A percentile compares a stretch with the other conserved stretches of the same genome.
These are phyloP conservation scores for Encarsia formosa DNA, from an alignment of 2,888 invertebrate species.

Conservation along the genomic window DNA sequence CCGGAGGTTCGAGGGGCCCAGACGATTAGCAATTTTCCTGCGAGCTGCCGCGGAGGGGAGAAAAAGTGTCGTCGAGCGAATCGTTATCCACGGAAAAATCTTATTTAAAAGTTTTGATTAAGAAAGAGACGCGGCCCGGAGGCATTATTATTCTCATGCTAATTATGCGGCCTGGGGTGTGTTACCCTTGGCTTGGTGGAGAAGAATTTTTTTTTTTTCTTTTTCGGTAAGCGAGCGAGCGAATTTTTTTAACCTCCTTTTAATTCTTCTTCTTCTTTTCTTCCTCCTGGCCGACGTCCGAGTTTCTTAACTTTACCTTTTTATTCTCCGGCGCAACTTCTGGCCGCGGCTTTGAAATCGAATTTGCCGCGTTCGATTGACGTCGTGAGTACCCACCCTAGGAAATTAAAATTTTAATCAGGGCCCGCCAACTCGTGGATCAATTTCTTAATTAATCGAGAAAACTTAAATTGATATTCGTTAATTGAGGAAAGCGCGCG, in stretches of 20 bases:
- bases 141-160: slow-evolving; percentile 52
- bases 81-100: slow-evolving; percentile 40
- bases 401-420: slow-evolving; percentile 28
- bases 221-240: background rate
- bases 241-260: background rate
- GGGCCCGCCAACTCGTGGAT: slow-evolving; percentile 12
- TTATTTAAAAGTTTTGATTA: slow-evolving; percentile 52
- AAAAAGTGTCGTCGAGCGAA: slow-evolving; percentile 12
- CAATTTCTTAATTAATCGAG: slow-evolving; percentile 30
- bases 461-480: slow-evolving; percentile 28
- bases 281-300: background rate
- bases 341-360: slow-evolving; percentile 12
- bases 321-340: background rate
- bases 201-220: slow-evolving; percentile 27
- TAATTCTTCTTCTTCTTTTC: slow-evolving; percentile 3
- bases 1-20: slow-evolving; percentile 1
- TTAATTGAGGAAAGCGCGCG: slow-evolving; percentile 18
- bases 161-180: slow-evolving; percentile 41
- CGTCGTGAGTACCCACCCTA: background rate
- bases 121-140: slow-evolving; percentile 40
- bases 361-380: slow-evolving; percentile 28
- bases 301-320: background rate
- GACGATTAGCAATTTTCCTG: slow-evolving; percentile 23
- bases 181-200: slow-evolving; percentile 27
- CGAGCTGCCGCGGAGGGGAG: slow-evolving; percentile 1